Evolutionary conservation across 2,888 invertebrate genomes (phyloP), one percentile per base, ranked within the genome.

Genomic region (Apamea sordens): DNA sequence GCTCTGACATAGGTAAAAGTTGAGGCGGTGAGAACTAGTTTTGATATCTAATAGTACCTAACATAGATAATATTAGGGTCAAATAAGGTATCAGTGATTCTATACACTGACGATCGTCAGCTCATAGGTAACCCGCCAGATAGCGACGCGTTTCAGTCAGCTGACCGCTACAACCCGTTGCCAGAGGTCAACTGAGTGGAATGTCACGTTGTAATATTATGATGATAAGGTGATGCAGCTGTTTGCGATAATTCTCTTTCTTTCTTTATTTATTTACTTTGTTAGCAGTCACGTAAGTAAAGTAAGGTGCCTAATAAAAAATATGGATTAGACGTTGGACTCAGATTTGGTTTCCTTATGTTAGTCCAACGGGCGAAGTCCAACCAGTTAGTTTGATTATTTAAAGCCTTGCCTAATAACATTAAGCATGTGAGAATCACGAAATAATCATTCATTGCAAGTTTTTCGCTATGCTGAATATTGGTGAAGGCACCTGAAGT

Each of bases 81-180:
- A 83, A 47, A 18, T 59, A 59, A 21, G 69, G 36, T 75, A 68
- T 63, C 41, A 56, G 32, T 21, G 56, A 69, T 53, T 69, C 28
- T 53, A 24, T 28, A 72, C 59, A 41, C 6, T 72, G 64, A 24
- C 41, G 32, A 70, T 56, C 59, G 32, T 67, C 24, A 72, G 15
- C 24, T 28, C 28, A 53, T 63, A 36, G 21, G 44, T 28, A 18
- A 70, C 53, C 80, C 15, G 32, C 53, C 24, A 63, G 32, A 36
- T 47, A 18, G 36, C 32, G 56, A 59, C 50, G 36, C 71, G 59
- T 74, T 82, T 59, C 53, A 74, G 72, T 59, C 21, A 36, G 50
- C 32, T 73, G 73, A 76, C 73, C 50, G 76, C 24, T 72, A 71
- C 59, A 74, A 56, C 56, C n/a, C 11, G 56, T n/a, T 56, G 11